These are phyloP conservation scores for Caenorhabditis doughertyi DNA, from an alignment of 2,888 invertebrate species.

Conservation along the genomic window DNA sequence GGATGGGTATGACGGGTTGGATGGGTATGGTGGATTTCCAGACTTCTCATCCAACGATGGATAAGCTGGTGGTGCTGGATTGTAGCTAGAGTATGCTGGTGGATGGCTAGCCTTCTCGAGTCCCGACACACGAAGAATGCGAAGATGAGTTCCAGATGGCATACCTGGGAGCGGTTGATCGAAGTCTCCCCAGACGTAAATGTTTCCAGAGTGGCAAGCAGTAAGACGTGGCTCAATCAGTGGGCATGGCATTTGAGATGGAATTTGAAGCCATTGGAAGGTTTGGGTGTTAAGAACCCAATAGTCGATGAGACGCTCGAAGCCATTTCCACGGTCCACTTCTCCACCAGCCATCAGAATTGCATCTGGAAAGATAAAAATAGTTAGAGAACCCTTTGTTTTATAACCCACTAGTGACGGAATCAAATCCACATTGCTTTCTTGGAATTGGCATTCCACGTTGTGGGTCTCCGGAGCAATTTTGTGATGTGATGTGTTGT, in stretches of 20 bases:
- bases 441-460: conserved; percentile 81
- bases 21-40: conserved; percentile 42
- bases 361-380: conserved; percentile 77
- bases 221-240: conserved; percentile 82
- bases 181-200: conserved; percentile 82
- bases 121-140: conserved; percentile 75
- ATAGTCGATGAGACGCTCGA: conserved; percentile 78
- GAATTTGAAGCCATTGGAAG: conserved; percentile 81
- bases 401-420: conserved; percentile 70
- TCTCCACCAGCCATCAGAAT: conserved; percentile 82
- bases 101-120: conserved; percentile 67
- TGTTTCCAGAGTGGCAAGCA: conserved; percentile 79
- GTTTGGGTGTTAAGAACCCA: conserved; percentile 80
- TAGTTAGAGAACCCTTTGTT: not conserved
- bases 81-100: conserved; percentile 62
- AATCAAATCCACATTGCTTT: conserved; percentile 81
- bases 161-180: conserved; percentile 82
- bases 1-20: conserved; percentile 25
- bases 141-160: conserved; percentile 81
- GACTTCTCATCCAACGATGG: conserved; percentile 57
- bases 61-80: conserved; percentile 67
- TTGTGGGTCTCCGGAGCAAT: conserved; percentile 70
- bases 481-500: conserved; percentile 78
- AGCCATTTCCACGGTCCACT: conserved; percentile 78
- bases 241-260: conserved; percentile 80